phyloP scores from a whole-genome alignment of 1,140 invertebrate species.

The Pseudomyrmex flavicornis region DNA sequence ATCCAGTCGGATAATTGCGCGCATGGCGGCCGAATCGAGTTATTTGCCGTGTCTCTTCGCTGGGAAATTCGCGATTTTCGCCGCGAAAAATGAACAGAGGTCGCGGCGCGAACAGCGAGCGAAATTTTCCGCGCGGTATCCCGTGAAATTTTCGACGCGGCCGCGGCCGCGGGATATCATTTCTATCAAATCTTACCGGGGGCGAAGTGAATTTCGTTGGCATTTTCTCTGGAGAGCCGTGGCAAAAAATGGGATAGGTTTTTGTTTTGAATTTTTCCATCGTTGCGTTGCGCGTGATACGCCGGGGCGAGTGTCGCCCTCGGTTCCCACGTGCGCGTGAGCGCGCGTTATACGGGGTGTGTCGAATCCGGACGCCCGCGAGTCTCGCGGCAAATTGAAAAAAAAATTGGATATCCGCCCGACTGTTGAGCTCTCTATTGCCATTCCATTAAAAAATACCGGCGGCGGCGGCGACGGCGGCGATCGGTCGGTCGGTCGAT shows the following conservation, averaged over 20 bases:
- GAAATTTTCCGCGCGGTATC: conserved; percentile 53
- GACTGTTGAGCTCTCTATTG: conserved; percentile 70
- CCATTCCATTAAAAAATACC: conserved; percentile 76
- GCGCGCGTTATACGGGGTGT: conserved; percentile 62
- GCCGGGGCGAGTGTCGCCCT: conserved; percentile 12
- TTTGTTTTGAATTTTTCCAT: conserved; percentile 40
- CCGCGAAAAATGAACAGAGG: conserved; percentile 11
- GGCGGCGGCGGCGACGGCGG: conserved; percentile 69
- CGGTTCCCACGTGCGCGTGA: conserved; percentile 42
- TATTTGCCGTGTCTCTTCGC: conserved; percentile 26
- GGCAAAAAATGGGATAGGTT: neutral
- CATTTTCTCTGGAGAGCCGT: conserved; percentile 34
- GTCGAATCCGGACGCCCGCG: conserved; percentile 60
- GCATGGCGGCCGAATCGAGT: conserved; percentile 24
- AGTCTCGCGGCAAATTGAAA: conserved; percentile 64
- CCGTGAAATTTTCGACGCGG: conserved; percentile 44
- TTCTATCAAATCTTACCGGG: conserved; percentile 46
- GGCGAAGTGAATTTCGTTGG: conserved; percentile 47
- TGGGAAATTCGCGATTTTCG: conserved; percentile 40
- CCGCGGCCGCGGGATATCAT: conserved; percentile 57
- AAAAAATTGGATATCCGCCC: conserved; percentile 69
- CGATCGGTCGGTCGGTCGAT: too few relatives aligned
- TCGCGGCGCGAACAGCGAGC: conserved; percentile 1
- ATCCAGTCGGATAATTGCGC: conserved; percentile 49
- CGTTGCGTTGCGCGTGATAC: conserved; percentile 1